phyloP scores from a whole-genome alignment of 2,888 invertebrate genomes.

The Nephrocerus scutellatus region DNA sequence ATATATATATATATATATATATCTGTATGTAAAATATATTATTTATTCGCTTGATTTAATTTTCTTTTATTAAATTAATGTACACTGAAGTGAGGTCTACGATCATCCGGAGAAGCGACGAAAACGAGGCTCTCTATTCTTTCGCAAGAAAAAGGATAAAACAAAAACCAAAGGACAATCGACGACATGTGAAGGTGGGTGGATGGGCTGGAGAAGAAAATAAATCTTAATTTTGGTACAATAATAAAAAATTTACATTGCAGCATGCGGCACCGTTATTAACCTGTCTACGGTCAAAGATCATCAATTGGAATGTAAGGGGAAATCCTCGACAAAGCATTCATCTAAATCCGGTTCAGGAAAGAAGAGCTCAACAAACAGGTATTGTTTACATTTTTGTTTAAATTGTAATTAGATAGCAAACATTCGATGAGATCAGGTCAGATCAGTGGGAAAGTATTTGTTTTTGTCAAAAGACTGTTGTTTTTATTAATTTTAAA shows the following conservation, averaged over 20 bases:
- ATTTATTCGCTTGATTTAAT: no score
- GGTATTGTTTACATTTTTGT: no score
- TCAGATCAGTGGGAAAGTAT: no score
- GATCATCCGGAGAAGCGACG: constrained; percentile 78
- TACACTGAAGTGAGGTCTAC: constrained; percentile 42
- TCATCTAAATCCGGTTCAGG: constrained; percentile 27
- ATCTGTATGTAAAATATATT: no score
- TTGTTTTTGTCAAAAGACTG: no score
- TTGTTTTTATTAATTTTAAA: no score
- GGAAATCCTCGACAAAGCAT: constrained; percentile 28
- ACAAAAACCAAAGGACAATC: constrained; percentile 42
- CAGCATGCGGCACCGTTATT: constrained; percentile 80
- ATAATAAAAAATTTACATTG: not conserved
- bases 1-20: no score
- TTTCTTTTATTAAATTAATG: no score
- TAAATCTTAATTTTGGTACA: not conserved
- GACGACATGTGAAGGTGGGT: constrained; percentile 37
- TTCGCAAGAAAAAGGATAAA: constrained; percentile 78
- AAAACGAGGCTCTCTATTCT: constrained; percentile 84
- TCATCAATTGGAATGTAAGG: constrained; percentile 72
- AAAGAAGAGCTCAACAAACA: constrained; percentile 30
- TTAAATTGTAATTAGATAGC: no score
- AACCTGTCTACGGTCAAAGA: constrained; percentile 86
- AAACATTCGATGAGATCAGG: no score
- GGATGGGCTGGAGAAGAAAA: not conserved